Evolutionary conservation across 2,113 vertebrate genomes (phyloP), one percentile per base, ranked within the genome.

Genomic region (Corapipo altera): DNA sequence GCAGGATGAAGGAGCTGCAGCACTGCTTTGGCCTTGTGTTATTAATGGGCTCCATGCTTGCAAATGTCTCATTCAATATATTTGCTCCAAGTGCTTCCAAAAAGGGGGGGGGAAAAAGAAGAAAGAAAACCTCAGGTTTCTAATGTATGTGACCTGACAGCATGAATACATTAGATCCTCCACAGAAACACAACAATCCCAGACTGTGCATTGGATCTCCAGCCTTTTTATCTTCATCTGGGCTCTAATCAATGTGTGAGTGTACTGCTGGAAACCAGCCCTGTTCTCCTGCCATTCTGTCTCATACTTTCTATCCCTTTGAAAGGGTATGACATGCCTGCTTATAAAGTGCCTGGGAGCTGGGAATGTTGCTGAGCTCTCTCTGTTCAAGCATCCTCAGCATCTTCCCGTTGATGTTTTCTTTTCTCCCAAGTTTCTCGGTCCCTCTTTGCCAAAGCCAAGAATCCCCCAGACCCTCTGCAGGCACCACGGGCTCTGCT

Each of bases 1-100:
- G 79, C 78, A 78, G 76, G 82, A 91, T 58, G 51, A 94, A 96
- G 89, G 86, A 94, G 49, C 75, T 85, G 73, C 66, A 94, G 71
- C 85, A 65, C 55, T 46, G 61, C 78, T 75, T 57, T 74, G 19
- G 13, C 41, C 86, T 95, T 94, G 88, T 77, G 78, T 93, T 95
- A 97, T 95, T 95, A 97, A 91, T 94, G 79, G 84, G 65, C 89
- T 96, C 93, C 92, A 94, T 97, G 90, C 86, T 97, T 71, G 87
- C 86, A 93, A 95, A 94, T 89, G 85, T 93, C 95, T 97, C 90
- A 83, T 96, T 92, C 90, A 96, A 92, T 85, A 81, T 73, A 87
- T 92, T 84, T 65, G 84, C 73, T 89, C 81, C 61, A 89, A 96
- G 93, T 80, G 62, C 80, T 89, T 95, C 78, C 72, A 78, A 91